Evolutionary conservation across 2,113 vertebrate species (phyloP).

Genomic region (Petromus typicus): DNA sequence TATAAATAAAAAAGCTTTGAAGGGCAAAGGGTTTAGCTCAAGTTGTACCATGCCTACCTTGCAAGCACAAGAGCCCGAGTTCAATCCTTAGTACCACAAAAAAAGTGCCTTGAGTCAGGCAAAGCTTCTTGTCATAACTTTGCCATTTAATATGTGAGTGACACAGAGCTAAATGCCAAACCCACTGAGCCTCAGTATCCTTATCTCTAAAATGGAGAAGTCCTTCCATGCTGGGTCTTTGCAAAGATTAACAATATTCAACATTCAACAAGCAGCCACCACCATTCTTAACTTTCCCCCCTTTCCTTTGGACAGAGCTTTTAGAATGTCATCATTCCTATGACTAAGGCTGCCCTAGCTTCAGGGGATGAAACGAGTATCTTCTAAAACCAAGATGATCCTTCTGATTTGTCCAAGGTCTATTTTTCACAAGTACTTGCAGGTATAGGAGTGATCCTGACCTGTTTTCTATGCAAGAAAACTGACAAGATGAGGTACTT

Average conservation of each 20-base stretch:
- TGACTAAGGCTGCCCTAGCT: background rate
- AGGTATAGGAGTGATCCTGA: background rate
- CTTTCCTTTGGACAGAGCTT: background rate
- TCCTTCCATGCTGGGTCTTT: background rate
- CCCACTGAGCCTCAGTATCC: background rate
- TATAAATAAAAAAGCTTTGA: background rate
- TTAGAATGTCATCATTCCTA: background rate
- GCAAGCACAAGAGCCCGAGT: too few species aligned
- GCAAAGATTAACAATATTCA: background rate
- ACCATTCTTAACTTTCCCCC: background rate
- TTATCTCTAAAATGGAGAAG: background rate
- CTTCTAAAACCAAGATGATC: background rate
- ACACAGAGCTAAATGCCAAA: background rate
- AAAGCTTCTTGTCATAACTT: background rate
- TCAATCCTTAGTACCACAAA: too few species aligned
- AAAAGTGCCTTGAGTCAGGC: background rate
- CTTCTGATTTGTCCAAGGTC: background rate
- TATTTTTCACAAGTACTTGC: background rate
- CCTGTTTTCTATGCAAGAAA: background rate
- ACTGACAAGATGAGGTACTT: background rate
- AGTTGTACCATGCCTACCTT: too few species aligned
- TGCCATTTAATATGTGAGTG: background rate
- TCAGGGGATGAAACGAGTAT: background rate
- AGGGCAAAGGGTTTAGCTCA: too few species aligned
- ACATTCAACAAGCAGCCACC: background rate